Evolutionary conservation across 2,797 vertebrate species (phyloP).

Genomic region (Bovichtus variegatus): DNA sequence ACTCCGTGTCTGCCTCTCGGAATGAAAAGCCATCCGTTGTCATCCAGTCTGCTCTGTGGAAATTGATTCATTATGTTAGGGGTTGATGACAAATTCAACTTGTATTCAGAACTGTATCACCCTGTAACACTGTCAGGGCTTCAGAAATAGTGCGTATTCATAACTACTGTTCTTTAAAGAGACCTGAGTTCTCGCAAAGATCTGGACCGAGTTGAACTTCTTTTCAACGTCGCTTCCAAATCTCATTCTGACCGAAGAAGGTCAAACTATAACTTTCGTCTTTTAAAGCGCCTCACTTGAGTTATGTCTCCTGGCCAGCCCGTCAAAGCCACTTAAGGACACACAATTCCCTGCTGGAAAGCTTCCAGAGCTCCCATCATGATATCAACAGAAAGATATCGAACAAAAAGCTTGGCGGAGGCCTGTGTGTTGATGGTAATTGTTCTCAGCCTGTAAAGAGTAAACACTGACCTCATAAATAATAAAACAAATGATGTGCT

Average conservation of each 20-base stretch:
- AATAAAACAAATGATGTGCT: constrained; percentile 15
- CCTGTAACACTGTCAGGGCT: too few relatives aligned
- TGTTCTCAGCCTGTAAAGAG: constrained; percentile 2
- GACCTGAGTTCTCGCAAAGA: not conserved
- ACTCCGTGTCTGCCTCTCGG: too few relatives aligned
- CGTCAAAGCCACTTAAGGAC: constrained; percentile 25
- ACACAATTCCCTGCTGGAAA: constrained; percentile 19
- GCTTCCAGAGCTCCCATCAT: constrained; percentile 20
- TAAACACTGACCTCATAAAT: constrained; percentile 34
- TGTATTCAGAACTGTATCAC: too few relatives aligned
- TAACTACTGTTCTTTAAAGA: too few relatives aligned
- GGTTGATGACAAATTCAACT: too few relatives aligned
- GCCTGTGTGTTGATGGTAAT: not conserved
- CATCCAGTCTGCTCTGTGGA: too few relatives aligned
- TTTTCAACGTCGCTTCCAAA: not conserved
- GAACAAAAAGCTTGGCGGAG: constrained; percentile 13
- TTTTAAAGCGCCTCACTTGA: constrained; percentile 21
- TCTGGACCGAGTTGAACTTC: not conserved
- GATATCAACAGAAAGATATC: constrained; percentile 2
- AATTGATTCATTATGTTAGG: too few relatives aligned
- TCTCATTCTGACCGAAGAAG: constrained; percentile 1
- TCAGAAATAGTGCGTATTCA: too few relatives aligned
- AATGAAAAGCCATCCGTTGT: too few relatives aligned
- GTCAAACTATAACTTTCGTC: constrained; percentile 4
- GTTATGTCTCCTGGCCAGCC: constrained; percentile 23